Percentiles rank a stretch among this genome's conserved stretches.
These are phyloP conservation scores for Acronicta alni DNA, from an alignment of 2,888 invertebrate genomes.

Conservation along the genomic window DNA sequence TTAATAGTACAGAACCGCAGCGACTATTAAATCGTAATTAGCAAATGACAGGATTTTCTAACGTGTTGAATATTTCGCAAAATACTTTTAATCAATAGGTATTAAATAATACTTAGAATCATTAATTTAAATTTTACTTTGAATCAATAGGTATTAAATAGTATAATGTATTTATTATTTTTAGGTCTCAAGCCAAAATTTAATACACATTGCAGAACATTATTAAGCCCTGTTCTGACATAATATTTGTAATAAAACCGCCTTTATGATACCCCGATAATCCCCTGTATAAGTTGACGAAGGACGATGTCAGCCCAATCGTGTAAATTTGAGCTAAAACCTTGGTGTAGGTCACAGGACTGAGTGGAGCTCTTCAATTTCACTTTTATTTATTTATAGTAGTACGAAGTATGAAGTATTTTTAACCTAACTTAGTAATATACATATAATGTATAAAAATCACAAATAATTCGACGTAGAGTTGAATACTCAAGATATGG, in stretches of 20 bases:
- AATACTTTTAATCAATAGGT: not conserved
- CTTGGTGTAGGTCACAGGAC: slow-evolving; percentile 18
- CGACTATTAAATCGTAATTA: too few species aligned
- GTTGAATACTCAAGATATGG: not conserved
- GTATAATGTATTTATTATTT: too few species aligned
- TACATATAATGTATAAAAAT: too few species aligned
- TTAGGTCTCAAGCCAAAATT: not conserved
- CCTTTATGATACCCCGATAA: slow-evolving; percentile 47
- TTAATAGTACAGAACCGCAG: too few species aligned
- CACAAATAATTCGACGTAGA: too few species aligned
- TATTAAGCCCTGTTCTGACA: slow-evolving; percentile 38
- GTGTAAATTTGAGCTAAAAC: slow-evolving; percentile 18
- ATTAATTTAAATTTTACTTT: too few species aligned
- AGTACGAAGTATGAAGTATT: too few species aligned
- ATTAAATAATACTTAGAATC: too few species aligned
- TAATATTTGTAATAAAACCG: slow-evolving; percentile 49
- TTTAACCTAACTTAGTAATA: too few species aligned
- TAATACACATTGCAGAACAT: slow-evolving; percentile 13
- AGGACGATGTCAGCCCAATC: slow-evolving; percentile 28
- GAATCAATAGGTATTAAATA: not conserved
- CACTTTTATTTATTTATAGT: not conserved
- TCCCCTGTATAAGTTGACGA: slow-evolving; percentile 47
- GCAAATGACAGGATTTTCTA: too few species aligned
- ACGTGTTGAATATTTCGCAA: too few species aligned
- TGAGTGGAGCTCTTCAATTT: slow-evolving; percentile 10